Evolutionary conservation across 2,888 invertebrate genomes (phyloP).

Genomic region (Luperina testacea): DNA sequence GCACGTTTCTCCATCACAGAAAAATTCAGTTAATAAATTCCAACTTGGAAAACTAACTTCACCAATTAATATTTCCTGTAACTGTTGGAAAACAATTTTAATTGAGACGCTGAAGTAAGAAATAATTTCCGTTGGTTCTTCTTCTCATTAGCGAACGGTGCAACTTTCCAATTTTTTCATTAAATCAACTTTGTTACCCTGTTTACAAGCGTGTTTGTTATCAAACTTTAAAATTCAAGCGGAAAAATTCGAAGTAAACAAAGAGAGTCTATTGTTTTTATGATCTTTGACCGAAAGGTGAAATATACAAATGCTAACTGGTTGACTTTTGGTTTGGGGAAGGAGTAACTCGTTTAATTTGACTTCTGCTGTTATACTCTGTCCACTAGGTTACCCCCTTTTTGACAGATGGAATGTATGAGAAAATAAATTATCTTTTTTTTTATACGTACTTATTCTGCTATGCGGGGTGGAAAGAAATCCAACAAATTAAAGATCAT

Average conservation of each 20-base stretch:
- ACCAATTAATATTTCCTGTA: constrained; percentile 68
- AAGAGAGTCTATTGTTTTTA: neutral
- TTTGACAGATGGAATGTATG: too few species aligned
- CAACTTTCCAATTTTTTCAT: constrained; percentile 44
- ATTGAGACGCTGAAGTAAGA: constrained; percentile 66
- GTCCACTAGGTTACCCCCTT: too few species aligned
- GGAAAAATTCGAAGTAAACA: constrained; percentile 15
- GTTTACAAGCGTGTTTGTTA: constrained; percentile 35
- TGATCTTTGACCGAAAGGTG: neutral
- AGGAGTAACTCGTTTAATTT: neutral
- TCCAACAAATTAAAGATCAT: too few species aligned
- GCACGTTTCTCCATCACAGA: neutral
- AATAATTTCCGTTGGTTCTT: constrained; percentile 63
- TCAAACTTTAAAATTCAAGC: constrained; percentile 14
- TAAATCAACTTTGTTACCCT: constrained; percentile 38
- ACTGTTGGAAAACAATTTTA: constrained; percentile 69
- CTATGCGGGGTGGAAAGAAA: too few species aligned
- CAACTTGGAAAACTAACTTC: constrained; percentile 54
- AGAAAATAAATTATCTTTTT: too few species aligned
- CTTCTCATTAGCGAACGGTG: constrained; percentile 61
- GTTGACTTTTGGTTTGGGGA: neutral
- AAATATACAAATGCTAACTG: constrained; percentile 1
- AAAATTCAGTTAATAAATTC: constrained; percentile 34
- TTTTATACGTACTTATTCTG: too few species aligned
- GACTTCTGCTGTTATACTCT: neutral